Conservation (phyloP, 1,140 invertebrate species). For the Pachypeltis micranthus region DNA sequence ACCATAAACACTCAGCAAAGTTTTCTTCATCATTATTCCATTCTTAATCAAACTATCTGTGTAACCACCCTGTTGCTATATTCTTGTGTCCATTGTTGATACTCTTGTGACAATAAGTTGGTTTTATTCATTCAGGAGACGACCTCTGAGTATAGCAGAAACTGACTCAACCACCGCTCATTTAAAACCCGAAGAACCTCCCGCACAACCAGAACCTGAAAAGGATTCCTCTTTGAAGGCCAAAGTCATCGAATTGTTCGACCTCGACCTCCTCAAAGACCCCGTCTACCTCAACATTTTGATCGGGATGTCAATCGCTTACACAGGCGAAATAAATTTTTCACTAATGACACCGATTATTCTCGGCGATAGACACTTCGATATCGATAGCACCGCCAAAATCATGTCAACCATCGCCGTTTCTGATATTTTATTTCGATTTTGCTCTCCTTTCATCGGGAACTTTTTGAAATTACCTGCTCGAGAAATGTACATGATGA, state of each 20-base stretch:
- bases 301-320: conserved; percentile 43
- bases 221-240: background rate
- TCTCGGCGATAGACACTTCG: conserved; percentile 46
- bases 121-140: no score
- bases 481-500: conserved; percentile 51
- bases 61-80: no score
- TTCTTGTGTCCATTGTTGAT: no score
- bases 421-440: conserved; percentile 25
- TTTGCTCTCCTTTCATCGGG: conserved; percentile 47
- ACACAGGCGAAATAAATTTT: conserved; percentile 56
- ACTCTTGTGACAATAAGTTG: no score
- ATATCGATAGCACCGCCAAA: conserved; percentile 34
- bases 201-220: background rate
- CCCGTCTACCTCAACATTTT: conserved; percentile 33
- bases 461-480: conserved; percentile 51
- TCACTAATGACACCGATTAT: conserved; percentile 52
- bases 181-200: no score
- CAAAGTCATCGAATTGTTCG: conserved; percentile 46
- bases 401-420: conserved; percentile 25
- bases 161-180: no score
- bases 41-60: no score
- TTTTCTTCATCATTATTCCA: no score
- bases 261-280: conserved; percentile 51
- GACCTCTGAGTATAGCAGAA: no score
- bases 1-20: no score